Evolutionary conservation across 2,888 invertebrate genomes (phyloP).

Genomic region (Podabrus alpinus): DNA sequence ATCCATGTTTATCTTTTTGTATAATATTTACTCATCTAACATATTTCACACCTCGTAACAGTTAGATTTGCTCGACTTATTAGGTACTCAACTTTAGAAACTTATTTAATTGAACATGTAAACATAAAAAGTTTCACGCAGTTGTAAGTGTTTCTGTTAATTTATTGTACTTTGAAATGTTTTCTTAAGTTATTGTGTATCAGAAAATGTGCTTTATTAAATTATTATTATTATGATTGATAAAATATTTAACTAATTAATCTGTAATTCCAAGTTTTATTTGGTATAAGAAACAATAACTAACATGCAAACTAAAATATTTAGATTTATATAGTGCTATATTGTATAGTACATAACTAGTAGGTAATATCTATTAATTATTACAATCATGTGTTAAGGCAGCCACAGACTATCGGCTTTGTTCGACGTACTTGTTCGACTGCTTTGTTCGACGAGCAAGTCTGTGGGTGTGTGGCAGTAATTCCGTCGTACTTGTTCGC

Average conservation of each 20-base stretch:
- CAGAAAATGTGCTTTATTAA: not conserved
- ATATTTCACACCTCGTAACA: slow-evolving; percentile 16
- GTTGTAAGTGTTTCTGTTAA: not conserved
- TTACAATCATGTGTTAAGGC: too few relatives aligned
- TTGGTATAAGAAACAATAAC: not conserved
- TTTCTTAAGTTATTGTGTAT: not conserved
- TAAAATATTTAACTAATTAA: not conserved
- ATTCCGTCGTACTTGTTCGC: too few relatives aligned
- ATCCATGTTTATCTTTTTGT: not conserved
- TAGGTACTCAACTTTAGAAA: slow-evolving; percentile 16
- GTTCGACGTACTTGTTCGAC: too few relatives aligned
- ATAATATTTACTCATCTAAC: not conserved
- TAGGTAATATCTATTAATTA: too few relatives aligned
- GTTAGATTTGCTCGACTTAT: slow-evolving; percentile 14
- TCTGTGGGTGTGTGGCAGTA: too few relatives aligned
- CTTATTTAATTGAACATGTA: slow-evolving; percentile 1
- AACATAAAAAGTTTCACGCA: not conserved
- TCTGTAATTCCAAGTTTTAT: not conserved
- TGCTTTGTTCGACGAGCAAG: too few relatives aligned
- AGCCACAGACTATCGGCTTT: too few relatives aligned
- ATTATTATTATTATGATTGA: not conserved
- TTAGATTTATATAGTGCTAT: not conserved
- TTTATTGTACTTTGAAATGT: not conserved
- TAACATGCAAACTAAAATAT: not conserved
- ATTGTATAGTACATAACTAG: too few relatives aligned